Evolutionary conservation across 92 coral and sea anemone genomes (phyloP).

Genomic region (Pocillopora meandrina): DNA sequence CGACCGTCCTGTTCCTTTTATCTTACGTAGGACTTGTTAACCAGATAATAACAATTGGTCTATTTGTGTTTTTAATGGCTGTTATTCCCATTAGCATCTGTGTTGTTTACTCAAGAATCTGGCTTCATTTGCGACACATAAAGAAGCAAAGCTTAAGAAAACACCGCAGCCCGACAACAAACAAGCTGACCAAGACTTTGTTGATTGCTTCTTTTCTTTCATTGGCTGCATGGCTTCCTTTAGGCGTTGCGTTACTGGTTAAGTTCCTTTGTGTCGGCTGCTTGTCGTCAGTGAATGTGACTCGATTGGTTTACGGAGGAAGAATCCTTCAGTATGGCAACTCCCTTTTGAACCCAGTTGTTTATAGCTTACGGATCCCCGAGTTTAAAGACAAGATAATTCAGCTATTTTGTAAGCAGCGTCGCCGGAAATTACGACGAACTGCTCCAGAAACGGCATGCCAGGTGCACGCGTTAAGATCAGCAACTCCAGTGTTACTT

Average conservation of each 20-base stretch:
- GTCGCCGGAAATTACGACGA: too few relatives aligned
- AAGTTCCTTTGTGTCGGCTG: background rate
- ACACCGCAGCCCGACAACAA: background rate
- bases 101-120: background rate
- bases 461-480: background rate
- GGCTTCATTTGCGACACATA: background rate
- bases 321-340: background rate
- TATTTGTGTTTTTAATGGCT: background rate
- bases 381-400: background rate
- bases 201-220: conserved; percentile 2
- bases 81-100: background rate
- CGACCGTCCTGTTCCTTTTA: background rate
- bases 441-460: background rate
- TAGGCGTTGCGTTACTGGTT: background rate
- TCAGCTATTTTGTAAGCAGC: background rate
- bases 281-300: background rate
- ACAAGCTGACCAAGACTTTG: conserved; percentile 10
- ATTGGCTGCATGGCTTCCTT: background rate
- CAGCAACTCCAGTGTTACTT: background rate
- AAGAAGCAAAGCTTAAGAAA: background rate
- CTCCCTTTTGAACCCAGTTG: background rate
- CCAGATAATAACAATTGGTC: background rate
- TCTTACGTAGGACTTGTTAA: background rate
- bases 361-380: background rate
- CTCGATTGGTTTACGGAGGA: background rate